These are phyloP conservation scores for Loriculus beryllinus DNA, from an alignment of 2,797 vertebrate genomes.

Conservation along the genomic window DNA sequence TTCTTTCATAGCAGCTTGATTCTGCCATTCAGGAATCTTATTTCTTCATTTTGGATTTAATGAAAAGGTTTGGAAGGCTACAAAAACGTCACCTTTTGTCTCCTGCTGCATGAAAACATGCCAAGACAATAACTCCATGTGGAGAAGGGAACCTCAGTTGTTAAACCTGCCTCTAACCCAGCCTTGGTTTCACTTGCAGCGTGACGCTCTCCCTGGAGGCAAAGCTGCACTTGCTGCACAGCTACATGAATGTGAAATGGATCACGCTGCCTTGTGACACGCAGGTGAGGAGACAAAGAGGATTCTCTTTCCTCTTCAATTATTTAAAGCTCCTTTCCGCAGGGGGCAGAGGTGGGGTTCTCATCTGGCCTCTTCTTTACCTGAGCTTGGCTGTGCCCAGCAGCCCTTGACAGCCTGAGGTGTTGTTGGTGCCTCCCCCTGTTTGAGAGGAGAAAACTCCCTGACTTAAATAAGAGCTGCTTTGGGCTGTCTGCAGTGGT, in stretches of 20 bases:
- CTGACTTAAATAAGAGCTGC: accelerated
- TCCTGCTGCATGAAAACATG: neutral
- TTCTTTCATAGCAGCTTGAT: accelerated
- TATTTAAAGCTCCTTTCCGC: neutral
- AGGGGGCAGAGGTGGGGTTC: accelerated
- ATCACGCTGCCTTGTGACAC: slow-evolving; percentile 89
- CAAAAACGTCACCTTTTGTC: accelerated
- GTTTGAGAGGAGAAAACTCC: neutral
- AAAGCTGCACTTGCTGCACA: slow-evolving; percentile 91
- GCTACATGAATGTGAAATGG: slow-evolving; percentile 91
- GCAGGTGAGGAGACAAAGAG: slow-evolving; percentile 68
- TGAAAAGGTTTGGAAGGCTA: neutral
- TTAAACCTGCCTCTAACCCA: neutral
- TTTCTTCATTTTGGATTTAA: neutral
- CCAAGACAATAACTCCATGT: accelerated
- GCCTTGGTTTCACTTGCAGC: slow-evolving; percentile 59
- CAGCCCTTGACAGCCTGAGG: neutral
- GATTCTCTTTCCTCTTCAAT: neutral
- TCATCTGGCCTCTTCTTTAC: neutral
- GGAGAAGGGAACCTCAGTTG: neutral
- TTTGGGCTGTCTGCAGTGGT: neutral
- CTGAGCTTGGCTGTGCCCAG: neutral
- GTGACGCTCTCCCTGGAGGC: slow-evolving; percentile 92
- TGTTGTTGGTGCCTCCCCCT: neutral
- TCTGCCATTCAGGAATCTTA: accelerated